A percentile compares a stretch with the other conserved stretches of the same genome.
Evolutionary conservation across 2,888 invertebrate genomes (phyloP).

Genomic region (Sthenelais limicola): DNA sequence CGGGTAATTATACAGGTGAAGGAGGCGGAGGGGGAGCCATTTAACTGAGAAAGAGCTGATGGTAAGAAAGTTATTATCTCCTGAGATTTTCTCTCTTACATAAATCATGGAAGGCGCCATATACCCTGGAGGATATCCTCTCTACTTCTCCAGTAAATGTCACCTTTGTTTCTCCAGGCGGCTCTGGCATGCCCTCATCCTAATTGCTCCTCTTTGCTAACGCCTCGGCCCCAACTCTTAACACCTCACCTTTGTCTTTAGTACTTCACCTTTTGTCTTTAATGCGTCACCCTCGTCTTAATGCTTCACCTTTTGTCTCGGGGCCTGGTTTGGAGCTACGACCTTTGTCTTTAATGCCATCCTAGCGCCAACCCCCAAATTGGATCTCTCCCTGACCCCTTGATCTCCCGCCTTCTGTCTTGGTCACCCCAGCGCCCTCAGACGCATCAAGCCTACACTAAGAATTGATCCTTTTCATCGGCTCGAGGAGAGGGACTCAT

Average conservation of each 20-base stretch:
- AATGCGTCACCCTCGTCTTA: constrained; percentile 14
- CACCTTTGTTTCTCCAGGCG: no score
- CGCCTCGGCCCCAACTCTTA: neutral
- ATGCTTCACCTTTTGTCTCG: constrained; percentile 14
- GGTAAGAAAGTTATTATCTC: no score
- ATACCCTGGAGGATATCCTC: no score
- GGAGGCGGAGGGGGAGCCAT: no score
- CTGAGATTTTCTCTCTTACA: no score
- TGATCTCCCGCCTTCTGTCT: neutral
- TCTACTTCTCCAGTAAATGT: no score
- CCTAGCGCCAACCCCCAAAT: neutral
- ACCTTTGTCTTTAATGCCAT: neutral
- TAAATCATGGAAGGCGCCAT: no score
- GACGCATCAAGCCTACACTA: neutral
- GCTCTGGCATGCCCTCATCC: no score
- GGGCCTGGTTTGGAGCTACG: constrained; percentile 6
- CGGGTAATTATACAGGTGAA: no score
- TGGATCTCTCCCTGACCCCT: neutral
- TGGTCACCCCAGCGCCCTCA: neutral
- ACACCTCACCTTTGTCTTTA: neutral
- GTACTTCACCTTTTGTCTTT: constrained; percentile 18
- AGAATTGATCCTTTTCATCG: constrained; percentile 37
- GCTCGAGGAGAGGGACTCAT: neutral
- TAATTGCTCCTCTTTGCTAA: no score
- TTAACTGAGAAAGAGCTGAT: no score